A percentile compares a stretch with the other conserved stretches of the same genome.
These are phyloP conservation scores for Eudorcas thomsonii DNA, from an alignment of 2,113 vertebrate genomes.

Conservation along the genomic window DNA sequence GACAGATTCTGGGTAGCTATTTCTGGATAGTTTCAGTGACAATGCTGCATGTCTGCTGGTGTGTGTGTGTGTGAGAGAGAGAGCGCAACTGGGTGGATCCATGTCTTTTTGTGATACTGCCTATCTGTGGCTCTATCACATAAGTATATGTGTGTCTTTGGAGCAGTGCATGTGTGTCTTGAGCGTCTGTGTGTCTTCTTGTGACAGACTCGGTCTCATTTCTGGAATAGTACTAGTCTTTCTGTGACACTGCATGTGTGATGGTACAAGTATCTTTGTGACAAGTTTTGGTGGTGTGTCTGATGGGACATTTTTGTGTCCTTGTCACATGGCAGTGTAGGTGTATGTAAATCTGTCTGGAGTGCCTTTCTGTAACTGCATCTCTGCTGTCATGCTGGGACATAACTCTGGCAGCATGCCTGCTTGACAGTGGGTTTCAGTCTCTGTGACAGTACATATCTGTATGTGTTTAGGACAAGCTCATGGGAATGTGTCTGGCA, in stretches of 20 bases:
- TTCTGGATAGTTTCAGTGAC: conserved; percentile 24
- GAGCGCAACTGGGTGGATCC: background rate
- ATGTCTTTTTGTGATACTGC: background rate
- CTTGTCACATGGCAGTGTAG: background rate
- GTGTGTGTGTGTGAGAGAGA: background rate
- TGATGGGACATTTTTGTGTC: conserved; percentile 14
- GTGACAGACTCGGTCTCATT: conserved; percentile 41
- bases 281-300: conserved; percentile 22
- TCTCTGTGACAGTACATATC: background rate
- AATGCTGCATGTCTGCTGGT: background rate
- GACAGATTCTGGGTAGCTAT: conserved; percentile 37
- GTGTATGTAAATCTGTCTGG: background rate
- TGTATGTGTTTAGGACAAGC: background rate
- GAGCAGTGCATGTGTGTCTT: background rate
- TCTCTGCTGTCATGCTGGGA: conserved; percentile 11
- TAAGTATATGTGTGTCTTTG: conserved; percentile 10
- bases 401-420: background rate
- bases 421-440: background rate
- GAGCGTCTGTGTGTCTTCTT: conserved; percentile 35
- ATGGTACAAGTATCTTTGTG: background rate
- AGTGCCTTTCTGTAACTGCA: background rate
- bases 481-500: background rate
- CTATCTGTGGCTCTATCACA: background rate
- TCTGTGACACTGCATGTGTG: conserved; percentile 23
- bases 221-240: conserved; percentile 33